Evolutionary conservation across 2,797 vertebrate species (phyloP).

Genomic region (Melanitta fusca): DNA sequence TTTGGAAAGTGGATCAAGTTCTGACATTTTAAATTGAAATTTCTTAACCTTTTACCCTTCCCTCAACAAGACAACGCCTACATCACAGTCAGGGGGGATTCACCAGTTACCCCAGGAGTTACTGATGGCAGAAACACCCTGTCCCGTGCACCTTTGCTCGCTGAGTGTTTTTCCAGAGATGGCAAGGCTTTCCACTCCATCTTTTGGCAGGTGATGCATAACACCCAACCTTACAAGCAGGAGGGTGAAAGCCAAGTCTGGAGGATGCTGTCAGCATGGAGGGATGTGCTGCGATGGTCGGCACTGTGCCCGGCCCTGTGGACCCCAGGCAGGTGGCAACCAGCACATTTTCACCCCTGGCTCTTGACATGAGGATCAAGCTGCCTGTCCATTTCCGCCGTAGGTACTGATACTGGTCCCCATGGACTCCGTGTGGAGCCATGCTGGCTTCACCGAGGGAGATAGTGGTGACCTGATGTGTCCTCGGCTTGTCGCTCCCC

Average conservation of each 20-base stretch:
- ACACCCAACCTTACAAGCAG: not conserved
- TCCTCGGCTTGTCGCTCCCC: not conserved
- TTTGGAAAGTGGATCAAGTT: not conserved
- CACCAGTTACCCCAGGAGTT: not conserved
- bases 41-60: not conserved
- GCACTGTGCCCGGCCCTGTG: not conserved
- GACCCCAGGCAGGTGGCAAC: not conserved
- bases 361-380: not conserved
- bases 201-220: not conserved
- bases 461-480: not conserved
- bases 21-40: not conserved
- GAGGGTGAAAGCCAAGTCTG: not conserved
- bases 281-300: not conserved
- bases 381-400: rapidly evolving
- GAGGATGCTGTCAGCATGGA: slow-evolving; percentile 9
- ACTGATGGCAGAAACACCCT: not conserved
- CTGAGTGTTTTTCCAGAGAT: slow-evolving; percentile 29
- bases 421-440: not conserved
- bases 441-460: not conserved
- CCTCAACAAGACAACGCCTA: not conserved
- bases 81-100: rapidly evolving
- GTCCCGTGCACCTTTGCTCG: not conserved
- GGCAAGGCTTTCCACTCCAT: not conserved
- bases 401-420: not conserved
- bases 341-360: rapidly evolving